A percentile compares a stretch with the other conserved stretches of the same genome.
Conservation (phyloP, 2,797 vertebrate genomes). For the Bradypodion pumilum region DNA sequence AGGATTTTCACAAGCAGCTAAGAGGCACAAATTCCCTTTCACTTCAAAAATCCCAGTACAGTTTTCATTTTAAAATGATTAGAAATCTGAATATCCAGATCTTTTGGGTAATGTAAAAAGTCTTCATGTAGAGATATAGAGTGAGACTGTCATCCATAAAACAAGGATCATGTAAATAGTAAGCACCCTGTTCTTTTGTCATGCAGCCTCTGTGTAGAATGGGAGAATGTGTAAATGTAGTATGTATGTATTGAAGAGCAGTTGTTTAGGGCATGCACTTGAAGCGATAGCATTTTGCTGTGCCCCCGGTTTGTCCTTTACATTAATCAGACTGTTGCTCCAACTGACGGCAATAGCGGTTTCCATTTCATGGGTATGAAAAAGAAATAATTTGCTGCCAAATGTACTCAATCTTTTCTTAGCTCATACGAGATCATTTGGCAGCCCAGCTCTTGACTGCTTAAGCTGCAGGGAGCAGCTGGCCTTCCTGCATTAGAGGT, state of each 20-base stretch:
- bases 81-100: conserved; percentile 7
- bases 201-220: background rate
- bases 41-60: conserved; percentile 15
- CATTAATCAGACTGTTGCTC: conserved; percentile 41
- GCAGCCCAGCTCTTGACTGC: background rate
- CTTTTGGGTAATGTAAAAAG: conserved; percentile 13
- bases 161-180: background rate
- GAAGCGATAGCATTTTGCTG: conserved; percentile 4
- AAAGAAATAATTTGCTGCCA: conserved; percentile 45
- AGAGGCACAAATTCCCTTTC: conserved; percentile 23
- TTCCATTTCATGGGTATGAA: conserved; percentile 44
- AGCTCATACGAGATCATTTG: background rate
- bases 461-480: conserved; percentile 20
- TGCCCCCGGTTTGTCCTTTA: conserved; percentile 50
- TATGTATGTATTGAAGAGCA: background rate
- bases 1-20: conserved; percentile 31
- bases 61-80: conserved; percentile 24
- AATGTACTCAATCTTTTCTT: background rate
- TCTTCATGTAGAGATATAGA: background rate
- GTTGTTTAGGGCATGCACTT: background rate
- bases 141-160: background rate
- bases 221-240: background rate
- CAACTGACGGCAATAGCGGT: conserved; percentile 28
- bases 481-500: conserved; percentile 24
- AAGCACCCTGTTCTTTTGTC: background rate